phyloP scores from a whole-genome alignment of 2,113 vertebrate species.

The Sclerurus mexicanus region DNA sequence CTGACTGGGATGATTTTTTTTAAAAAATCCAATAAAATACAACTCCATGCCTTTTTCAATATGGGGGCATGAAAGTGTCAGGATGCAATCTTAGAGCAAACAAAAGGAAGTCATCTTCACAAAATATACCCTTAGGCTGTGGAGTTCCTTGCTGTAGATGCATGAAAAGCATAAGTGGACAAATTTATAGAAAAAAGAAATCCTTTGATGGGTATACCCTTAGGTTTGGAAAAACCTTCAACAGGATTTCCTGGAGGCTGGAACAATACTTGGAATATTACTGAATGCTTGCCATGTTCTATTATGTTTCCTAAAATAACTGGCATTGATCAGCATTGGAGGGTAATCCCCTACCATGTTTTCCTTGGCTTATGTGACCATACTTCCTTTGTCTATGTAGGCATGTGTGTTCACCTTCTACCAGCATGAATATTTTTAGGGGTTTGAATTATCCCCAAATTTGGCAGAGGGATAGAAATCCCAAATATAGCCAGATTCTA shows the following conservation, averaged over 20 bases:
- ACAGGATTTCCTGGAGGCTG: neutral
- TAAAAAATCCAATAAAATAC: neutral
- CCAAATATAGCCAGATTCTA: neutral
- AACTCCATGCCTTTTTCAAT: neutral
- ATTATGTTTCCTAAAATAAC: neutral
- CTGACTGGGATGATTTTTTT: neutral
- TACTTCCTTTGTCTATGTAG: neutral
- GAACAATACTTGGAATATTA: neutral
- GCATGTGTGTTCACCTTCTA: neutral
- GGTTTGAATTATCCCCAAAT: neutral
- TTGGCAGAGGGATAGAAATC: neutral
- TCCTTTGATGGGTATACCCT: neutral
- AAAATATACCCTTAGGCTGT: neutral
- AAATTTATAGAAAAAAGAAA: neutral
- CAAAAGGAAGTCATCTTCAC: neutral
- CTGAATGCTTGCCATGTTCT: neutral
- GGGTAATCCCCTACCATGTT: neutral
- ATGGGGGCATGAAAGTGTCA: neutral
- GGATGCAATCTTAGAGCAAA: neutral
- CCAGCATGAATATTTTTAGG: neutral
- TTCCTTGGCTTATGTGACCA: neutral
- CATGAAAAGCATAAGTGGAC: neutral
- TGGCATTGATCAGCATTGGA: neutral
- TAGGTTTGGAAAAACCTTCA: neutral
- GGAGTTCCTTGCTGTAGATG: neutral